phyloP scores from a whole-genome alignment of 2,113 vertebrate genomes.

The Chamaea fasciata region DNA sequence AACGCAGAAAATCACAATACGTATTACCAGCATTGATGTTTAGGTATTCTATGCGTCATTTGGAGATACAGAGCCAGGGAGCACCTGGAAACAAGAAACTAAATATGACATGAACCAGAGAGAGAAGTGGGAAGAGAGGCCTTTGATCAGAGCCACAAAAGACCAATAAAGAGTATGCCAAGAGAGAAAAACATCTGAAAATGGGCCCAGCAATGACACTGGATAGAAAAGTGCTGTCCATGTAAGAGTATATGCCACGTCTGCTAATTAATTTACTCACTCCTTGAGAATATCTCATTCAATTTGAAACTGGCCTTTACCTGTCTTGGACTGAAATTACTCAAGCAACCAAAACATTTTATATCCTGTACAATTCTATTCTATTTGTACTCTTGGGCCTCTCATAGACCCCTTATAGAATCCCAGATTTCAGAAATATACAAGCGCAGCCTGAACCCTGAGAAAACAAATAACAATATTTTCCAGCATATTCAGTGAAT shows the following conservation, averaged over 20 bases:
- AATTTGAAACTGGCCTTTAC: background rate
- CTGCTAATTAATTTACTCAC: background rate
- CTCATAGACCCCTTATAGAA: background rate
- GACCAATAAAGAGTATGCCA: background rate
- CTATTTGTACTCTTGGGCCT: background rate
- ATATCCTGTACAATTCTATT: background rate
- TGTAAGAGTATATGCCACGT: background rate
- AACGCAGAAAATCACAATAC: background rate
- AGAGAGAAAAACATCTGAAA: background rate
- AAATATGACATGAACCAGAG: background rate
- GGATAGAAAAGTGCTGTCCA: background rate
- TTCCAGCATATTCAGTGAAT: background rate
- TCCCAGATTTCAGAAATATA: background rate
- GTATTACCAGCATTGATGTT: background rate
- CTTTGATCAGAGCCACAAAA: background rate
- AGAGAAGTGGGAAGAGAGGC: background rate
- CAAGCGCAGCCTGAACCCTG: background rate
- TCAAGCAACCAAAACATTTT: background rate
- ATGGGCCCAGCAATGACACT: background rate
- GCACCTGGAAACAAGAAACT: background rate
- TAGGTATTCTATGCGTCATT: background rate
- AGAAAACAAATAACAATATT: background rate
- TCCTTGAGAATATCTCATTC: background rate
- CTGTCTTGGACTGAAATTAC: background rate
- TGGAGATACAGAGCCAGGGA: background rate